Percentiles rank a stretch among this genome's conserved stretches.
Conservation (phyloP, 1,140 invertebrate genomes). For the Thaumatotibia leucotreta region DNA sequence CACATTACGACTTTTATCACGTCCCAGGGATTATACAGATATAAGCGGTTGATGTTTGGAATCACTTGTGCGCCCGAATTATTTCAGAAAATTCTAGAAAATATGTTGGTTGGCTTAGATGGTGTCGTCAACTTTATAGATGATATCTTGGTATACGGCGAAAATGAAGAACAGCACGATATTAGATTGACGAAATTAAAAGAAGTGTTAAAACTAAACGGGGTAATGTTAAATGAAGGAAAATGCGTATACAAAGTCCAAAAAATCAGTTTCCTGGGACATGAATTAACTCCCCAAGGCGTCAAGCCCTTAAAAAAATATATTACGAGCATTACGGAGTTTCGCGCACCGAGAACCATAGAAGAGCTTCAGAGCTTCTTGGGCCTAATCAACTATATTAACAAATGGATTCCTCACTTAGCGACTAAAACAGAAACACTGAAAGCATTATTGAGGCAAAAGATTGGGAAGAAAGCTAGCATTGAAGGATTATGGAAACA, state of each 20-base stretch:
- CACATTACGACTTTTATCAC: constrained; percentile 29
- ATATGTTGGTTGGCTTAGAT: constrained; percentile 22
- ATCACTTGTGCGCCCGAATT: constrained; percentile 28
- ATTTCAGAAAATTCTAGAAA: constrained; percentile 32
- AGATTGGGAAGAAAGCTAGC: no score
- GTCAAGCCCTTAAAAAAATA: constrained; percentile 39
- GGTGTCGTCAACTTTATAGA: constrained; percentile 38
- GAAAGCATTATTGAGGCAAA: no score
- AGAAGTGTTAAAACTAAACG: constrained; percentile 29
- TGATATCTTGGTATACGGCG: constrained; percentile 31
- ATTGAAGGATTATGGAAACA: no score
- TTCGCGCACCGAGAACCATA: constrained; percentile 39
- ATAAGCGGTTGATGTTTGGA: constrained; percentile 35
- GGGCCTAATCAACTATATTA: constrained; percentile 60
- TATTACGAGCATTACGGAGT: constrained; percentile 35
- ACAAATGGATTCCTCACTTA: constrained; percentile 52
- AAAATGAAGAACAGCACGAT: constrained; percentile 34
- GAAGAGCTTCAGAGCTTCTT: constrained; percentile 60
- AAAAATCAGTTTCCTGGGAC: constrained; percentile 57
- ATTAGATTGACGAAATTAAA: constrained; percentile 27
- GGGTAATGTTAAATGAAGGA: constrained; percentile 33
- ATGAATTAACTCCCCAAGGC: constrained; percentile 39
- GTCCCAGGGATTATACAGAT: constrained; percentile 23
- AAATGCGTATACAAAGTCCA: constrained; percentile 30
- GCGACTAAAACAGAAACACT: constrained; percentile 22